Conservation (phyloP, 2,113 vertebrate genomes). For the Coryphaenoides rupestris region DNA sequence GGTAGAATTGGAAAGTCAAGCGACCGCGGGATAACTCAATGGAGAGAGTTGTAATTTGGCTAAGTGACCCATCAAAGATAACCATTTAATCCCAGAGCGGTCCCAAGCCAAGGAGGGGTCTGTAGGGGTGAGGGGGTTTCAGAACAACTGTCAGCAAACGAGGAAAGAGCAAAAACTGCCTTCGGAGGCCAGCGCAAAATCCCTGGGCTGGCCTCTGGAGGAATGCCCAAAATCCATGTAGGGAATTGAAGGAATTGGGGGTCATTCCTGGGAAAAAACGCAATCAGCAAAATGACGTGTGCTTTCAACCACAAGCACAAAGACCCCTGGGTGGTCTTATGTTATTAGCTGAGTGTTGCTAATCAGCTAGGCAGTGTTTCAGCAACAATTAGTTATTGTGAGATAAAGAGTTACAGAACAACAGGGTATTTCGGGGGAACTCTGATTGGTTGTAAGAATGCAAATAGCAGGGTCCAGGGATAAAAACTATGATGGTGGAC, state of each 20-base stretch:
- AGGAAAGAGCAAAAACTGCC: constrained; percentile 47
- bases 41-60: constrained; percentile 64
- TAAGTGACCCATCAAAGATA: constrained; percentile 74
- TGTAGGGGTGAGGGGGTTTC: constrained; percentile 32
- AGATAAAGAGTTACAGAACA: too few species aligned
- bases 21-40: constrained; percentile 41
- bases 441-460: too few species aligned
- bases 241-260: constrained; percentile 63
- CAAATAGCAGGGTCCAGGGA: too few species aligned
- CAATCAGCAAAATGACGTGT: neutral
- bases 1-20: constrained; percentile 1
- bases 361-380: too few species aligned
- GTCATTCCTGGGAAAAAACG: constrained; percentile 42
- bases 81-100: constrained; percentile 68
- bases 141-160: constrained; percentile 58
- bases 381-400: too few species aligned
- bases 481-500: too few species aligned
- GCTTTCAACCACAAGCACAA: neutral
- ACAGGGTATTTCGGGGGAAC: too few species aligned
- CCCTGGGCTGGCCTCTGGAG: constrained; percentile 56
- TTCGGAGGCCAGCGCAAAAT: constrained; percentile 43
- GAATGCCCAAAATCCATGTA: constrained; percentile 52
- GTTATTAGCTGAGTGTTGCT: too few species aligned
- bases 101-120: constrained; percentile 24
- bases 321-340: too few species aligned